A percentile compares a stretch with the other conserved stretches of the same genome.
These are phyloP conservation scores for Gallinago stenura DNA, from an alignment of 2,797 vertebrate genomes.

Conservation along the genomic window DNA sequence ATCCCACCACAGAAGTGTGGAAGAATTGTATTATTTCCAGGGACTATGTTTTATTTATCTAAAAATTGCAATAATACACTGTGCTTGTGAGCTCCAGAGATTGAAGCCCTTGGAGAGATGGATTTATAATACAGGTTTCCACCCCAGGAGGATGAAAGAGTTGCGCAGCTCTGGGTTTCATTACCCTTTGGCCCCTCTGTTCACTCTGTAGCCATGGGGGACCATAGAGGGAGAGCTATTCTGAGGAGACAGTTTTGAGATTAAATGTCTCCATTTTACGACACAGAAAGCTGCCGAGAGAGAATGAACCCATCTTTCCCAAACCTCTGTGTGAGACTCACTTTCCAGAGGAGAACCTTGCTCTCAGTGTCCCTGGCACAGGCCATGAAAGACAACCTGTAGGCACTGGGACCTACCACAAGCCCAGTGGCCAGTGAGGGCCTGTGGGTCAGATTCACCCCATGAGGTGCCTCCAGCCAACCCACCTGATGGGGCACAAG, in stretches of 20 bases:
- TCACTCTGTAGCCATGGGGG: not conserved
- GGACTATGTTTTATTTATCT: constrained; percentile 11
- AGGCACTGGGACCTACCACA: not conserved
- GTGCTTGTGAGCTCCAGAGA: not conserved
- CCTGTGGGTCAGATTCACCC: not conserved
- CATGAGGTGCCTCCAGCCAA: not conserved
- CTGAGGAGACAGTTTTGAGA: not conserved
- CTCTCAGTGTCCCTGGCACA: not conserved
- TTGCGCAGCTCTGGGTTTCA: constrained; percentile 15
- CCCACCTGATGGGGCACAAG: not conserved
- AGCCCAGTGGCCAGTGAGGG: not conserved
- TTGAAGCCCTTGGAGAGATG: not conserved
- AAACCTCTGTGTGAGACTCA: not conserved
- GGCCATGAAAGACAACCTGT: not conserved
- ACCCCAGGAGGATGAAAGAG: constrained; percentile 10
- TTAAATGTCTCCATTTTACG: not conserved
- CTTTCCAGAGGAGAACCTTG: not conserved
- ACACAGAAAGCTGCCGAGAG: not conserved
- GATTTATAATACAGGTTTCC: not conserved
- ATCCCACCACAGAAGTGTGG: not conserved
- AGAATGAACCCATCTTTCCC: not conserved
- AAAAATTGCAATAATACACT: not conserved
- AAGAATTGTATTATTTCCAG: not conserved
- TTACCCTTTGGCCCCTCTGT: not conserved
- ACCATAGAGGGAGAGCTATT: not conserved